Conservation (phyloP, 2,113 vertebrate genomes). For the Corythornis cristatus region DNA sequence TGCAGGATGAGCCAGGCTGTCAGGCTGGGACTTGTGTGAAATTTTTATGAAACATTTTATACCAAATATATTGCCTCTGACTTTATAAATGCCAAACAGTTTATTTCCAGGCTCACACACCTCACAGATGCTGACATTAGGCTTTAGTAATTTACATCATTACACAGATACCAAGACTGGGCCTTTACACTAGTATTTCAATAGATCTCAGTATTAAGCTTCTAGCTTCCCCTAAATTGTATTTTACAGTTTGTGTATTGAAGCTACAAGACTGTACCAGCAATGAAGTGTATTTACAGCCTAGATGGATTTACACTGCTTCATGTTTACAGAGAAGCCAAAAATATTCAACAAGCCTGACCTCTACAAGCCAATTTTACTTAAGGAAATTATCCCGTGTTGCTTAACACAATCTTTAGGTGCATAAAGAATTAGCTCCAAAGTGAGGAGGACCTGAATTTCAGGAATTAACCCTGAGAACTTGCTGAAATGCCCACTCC, state of each 20-base stretch:
- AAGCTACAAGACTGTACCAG: background rate
- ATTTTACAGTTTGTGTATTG: background rate
- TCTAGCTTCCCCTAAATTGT: background rate
- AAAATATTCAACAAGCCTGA: background rate
- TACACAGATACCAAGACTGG: background rate
- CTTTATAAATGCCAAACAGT: background rate
- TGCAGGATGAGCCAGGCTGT: background rate
- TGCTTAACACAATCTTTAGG: background rate
- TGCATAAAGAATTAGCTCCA: background rate
- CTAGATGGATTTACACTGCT: background rate
- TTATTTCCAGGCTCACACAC: background rate
- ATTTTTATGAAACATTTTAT: background rate
- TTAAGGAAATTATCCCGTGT: background rate
- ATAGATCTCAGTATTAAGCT: background rate
- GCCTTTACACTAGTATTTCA: background rate
- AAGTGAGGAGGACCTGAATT: slow-evolving; percentile 26
- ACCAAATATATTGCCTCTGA: background rate
- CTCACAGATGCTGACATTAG: background rate
- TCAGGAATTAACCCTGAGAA: slow-evolving; percentile 35
- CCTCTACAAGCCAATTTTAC: background rate
- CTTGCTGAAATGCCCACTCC: background rate
- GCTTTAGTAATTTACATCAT: background rate
- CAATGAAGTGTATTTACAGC: background rate
- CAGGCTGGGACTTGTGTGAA: background rate
- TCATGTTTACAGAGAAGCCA: background rate